Evolutionary conservation across 2,797 vertebrate genomes (phyloP).

Genomic region (Sebastiscus albofasciatus): DNA sequence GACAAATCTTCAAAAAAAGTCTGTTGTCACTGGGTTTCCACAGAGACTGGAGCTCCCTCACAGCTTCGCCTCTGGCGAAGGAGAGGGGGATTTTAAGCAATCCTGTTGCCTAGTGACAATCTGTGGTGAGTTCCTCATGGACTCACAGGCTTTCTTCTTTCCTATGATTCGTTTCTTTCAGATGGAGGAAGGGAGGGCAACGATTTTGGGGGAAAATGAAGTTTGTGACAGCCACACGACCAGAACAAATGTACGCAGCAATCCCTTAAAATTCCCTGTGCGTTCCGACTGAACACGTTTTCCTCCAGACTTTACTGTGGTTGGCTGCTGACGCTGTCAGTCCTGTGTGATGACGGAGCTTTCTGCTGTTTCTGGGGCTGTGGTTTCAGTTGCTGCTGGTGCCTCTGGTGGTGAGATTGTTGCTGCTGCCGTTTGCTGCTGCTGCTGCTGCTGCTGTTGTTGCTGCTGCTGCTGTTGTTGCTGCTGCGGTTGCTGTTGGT

Average conservation of each 20-base stretch:
- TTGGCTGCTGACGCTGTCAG: slow-evolving; percentile 90
- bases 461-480: slow-evolving; percentile 83
- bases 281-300: not conserved
- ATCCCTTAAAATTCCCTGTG: slow-evolving; percentile 12
- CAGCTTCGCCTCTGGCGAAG: slow-evolving; percentile 17
- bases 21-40: slow-evolving; percentile 52
- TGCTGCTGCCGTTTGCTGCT: slow-evolving; percentile 85
- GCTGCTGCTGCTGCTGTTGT: slow-evolving; percentile 86
- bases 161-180: slow-evolving; percentile 59
- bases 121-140: slow-evolving; percentile 53
- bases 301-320: slow-evolving; percentile 81
- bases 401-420: slow-evolving; percentile 89
- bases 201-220: not conserved
- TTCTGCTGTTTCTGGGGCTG: slow-evolving; percentile 87
- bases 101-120: slow-evolving; percentile 60
- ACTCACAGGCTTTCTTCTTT: slow-evolving; percentile 60
- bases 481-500: slow-evolving; percentile 84
- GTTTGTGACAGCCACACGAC: slow-evolving; percentile 32
- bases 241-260: slow-evolving; percentile 29
- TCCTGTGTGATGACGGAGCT: slow-evolving; percentile 86
- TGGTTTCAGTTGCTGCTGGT: slow-evolving; percentile 88
- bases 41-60: slow-evolving; percentile 25
- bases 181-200: slow-evolving; percentile 28
- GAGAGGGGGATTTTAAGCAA: slow-evolving; percentile 41
- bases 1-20: slow-evolving; percentile 55